Conservation (phyloP, 2,113 vertebrate species). For the Symphodus melops region DNA sequence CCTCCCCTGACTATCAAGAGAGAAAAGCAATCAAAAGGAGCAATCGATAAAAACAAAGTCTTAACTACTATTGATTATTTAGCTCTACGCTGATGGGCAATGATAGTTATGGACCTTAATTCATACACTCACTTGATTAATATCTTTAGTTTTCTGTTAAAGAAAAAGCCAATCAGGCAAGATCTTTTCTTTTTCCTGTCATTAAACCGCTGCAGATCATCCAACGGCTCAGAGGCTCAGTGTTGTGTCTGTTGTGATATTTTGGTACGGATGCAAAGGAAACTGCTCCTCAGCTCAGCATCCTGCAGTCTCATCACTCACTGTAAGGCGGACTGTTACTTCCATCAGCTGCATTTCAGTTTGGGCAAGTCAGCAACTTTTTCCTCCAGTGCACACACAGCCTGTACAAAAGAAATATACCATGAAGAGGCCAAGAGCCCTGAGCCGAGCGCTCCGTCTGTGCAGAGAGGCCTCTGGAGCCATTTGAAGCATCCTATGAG, state of each 20-base stretch:
- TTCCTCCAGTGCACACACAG: slow-evolving; percentile 70
- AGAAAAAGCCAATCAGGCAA: slow-evolving; percentile 36
- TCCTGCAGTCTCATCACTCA: slow-evolving; percentile 84
- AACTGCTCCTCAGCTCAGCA: slow-evolving; percentile 73
- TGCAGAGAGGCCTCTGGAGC: slow-evolving; percentile 61
- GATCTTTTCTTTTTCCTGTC: slow-evolving; percentile 13
- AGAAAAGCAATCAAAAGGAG: slow-evolving; percentile 76
- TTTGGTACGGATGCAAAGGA: slow-evolving; percentile 67
- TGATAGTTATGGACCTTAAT: slow-evolving; percentile 69
- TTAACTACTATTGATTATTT: slow-evolving; percentile 78
- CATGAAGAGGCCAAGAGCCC: slow-evolving; percentile 51
- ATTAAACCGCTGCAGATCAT: slow-evolving; percentile 3
- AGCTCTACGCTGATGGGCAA: slow-evolving; percentile 63
- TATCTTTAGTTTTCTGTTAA: slow-evolving; percentile 42
- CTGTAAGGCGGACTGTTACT: slow-evolving; percentile 79
- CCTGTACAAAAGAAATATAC: slow-evolving; percentile 70
- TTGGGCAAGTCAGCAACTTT: slow-evolving; percentile 81
- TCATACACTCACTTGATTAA: slow-evolving; percentile 68
- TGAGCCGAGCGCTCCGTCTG: slow-evolving; percentile 54
- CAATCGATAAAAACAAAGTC: slow-evolving; percentile 78
- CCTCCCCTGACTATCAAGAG: slow-evolving; percentile 76
- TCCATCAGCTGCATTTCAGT: slow-evolving; percentile 83
- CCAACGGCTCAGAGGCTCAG: slow-evolving; percentile 32
- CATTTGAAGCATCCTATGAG: slow-evolving; percentile 59
- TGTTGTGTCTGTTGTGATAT: slow-evolving; percentile 64